Percentiles rank a stretch among this genome's conserved stretches.
Evolutionary conservation across 2,797 vertebrate species (phyloP).

Genomic region (Spea hammondii): DNA sequence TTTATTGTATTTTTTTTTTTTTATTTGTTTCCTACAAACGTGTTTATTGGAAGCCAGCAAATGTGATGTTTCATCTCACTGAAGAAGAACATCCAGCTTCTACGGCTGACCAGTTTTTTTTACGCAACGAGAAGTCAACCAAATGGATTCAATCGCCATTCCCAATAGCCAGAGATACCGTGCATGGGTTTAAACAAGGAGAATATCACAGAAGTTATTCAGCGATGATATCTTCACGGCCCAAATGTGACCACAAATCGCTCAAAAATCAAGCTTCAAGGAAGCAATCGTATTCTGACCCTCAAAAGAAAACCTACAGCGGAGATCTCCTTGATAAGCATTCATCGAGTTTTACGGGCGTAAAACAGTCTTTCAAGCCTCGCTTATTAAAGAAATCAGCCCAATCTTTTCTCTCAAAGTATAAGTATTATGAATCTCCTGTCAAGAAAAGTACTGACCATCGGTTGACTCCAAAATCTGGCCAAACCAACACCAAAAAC

Average conservation of each 20-base stretch:
- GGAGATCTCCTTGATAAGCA: constrained; percentile 58
- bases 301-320: constrained; percentile 45
- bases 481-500: constrained; percentile 2
- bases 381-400: constrained; percentile 55
- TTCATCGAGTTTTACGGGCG: constrained; percentile 51
- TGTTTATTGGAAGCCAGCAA: constrained; percentile 10
- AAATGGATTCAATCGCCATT: constrained; percentile 18
- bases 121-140: not conserved
- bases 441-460: constrained; percentile 27
- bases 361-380: constrained; percentile 45
- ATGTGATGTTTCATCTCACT: not conserved
- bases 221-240: constrained; percentile 2
- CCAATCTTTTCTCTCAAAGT: constrained; percentile 55
- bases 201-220: not conserved
- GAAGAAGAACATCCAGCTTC: not conserved
- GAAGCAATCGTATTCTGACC: constrained; percentile 45
- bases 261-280: not conserved
- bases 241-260: not conserved
- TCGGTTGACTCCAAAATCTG: constrained; percentile 21
- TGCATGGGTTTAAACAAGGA: not conserved
- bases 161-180: constrained; percentile 39
- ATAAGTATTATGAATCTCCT: constrained; percentile 55
- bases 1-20: too few species aligned
- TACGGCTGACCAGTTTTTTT: not conserved
- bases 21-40: too few species aligned